These are phyloP conservation scores for Ectropis crepuscularia DNA, from an alignment of 2,888 invertebrate genomes.

Conservation along the genomic window DNA sequence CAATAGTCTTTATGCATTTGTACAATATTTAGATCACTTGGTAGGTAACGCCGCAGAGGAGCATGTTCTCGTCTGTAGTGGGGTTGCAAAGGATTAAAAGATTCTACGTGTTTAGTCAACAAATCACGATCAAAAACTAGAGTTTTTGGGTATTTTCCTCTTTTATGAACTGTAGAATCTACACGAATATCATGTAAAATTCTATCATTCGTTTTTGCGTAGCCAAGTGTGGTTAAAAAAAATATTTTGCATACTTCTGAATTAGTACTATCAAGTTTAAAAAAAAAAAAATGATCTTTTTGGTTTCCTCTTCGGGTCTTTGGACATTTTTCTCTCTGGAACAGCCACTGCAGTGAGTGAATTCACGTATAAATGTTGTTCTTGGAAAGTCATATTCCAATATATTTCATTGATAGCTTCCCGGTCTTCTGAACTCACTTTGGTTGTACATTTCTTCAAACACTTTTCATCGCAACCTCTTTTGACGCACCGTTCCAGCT, in stretches of 20 bases:
- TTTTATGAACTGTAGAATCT: background rate
- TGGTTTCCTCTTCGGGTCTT: background rate
- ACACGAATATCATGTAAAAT: background rate
- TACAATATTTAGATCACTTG: background rate
- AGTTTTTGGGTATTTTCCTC: background rate
- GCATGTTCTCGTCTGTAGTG: slow-evolving; percentile 6
- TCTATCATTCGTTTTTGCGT: background rate
- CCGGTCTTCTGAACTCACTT: background rate
- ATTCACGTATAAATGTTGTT: background rate
- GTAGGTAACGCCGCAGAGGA: background rate
- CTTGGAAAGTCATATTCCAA: background rate
- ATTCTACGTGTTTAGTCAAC: background rate
- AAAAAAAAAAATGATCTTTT: too few relatives aligned
- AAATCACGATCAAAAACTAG: background rate
- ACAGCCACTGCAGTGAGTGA: slow-evolving; percentile 1
- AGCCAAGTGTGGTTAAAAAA: background rate
- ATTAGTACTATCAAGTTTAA: too few relatives aligned
- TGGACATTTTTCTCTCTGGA: slow-evolving; percentile 1
- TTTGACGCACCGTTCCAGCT: background rate
- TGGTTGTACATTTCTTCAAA: background rate
- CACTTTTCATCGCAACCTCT: background rate
- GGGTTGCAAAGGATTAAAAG: background rate
- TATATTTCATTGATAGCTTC: background rate
- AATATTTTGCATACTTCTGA: slow-evolving; percentile 1
- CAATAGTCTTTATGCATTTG: background rate